A percentile compares a stretch with the other conserved stretches of the same genome.
phyloP scores from a whole-genome alignment of 2,797 vertebrate species.

The Balearica regulorum region DNA sequence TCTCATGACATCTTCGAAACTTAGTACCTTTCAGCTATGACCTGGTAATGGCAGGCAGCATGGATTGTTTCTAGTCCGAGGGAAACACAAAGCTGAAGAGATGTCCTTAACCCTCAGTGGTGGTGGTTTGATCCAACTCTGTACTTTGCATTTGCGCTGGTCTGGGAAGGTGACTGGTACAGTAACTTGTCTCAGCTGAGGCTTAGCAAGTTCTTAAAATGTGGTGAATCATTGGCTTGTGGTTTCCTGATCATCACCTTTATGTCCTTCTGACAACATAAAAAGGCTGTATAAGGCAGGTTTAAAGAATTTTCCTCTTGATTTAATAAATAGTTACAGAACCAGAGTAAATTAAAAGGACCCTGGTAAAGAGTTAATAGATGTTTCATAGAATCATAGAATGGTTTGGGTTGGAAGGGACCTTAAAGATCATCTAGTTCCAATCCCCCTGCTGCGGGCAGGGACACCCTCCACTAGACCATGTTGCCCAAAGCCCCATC shows the following conservation, averaged over 20 bases:
- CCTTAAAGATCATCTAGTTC: no score
- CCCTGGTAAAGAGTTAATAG: background rate
- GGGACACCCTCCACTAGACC: no score
- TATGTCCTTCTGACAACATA: background rate
- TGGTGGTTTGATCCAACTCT: background rate
- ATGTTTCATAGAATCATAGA: background rate
- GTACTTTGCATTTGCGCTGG: background rate
- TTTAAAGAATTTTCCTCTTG: background rate
- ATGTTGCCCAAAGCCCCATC: no score
- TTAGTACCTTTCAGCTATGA: background rate
- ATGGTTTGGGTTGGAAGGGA: no score
- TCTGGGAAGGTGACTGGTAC: background rate
- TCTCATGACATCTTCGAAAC: background rate
- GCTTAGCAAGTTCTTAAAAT: background rate
- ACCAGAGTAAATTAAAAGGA: background rate
- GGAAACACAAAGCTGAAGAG: background rate
- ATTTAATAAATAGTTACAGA: background rate
- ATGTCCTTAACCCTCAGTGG: background rate
- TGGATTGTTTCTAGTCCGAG: background rate
- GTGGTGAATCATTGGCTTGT: background rate
- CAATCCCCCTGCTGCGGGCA: no score
- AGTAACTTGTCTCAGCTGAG: background rate
- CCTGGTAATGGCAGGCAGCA: background rate
- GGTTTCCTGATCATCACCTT: background rate
- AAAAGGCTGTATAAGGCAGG: background rate